Evolutionary conservation across 2,888 invertebrate genomes (phyloP).

Genomic region (Zhuqinia jingwanae): DNA sequence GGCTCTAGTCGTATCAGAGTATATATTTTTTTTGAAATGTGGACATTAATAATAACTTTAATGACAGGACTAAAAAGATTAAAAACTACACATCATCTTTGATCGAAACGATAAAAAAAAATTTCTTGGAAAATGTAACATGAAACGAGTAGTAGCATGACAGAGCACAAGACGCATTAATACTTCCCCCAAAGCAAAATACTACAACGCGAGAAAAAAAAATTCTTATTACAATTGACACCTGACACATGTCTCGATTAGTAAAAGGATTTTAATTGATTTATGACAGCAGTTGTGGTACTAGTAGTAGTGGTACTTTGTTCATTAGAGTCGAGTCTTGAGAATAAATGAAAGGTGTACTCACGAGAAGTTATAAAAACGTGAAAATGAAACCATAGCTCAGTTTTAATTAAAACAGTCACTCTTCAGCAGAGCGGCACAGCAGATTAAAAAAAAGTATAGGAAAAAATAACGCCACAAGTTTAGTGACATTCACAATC

Average conservation of each 20-base stretch:
- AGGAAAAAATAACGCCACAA: background rate
- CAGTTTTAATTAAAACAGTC: constrained; percentile 40
- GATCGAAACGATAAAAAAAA: background rate
- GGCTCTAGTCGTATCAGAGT: no score
- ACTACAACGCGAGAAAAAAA: no score
- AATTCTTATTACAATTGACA: constrained; percentile 26
- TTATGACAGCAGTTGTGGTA: constrained; percentile 1
- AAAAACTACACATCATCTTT: background rate
- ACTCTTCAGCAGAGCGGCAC: constrained; percentile 24
- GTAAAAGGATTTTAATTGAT: constrained; percentile 22
- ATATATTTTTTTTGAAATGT: no score
- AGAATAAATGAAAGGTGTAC: constrained; percentile 30
- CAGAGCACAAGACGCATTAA: background rate
- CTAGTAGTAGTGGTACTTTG: constrained; percentile 8
- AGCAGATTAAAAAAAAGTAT: background rate
- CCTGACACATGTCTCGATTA: constrained; percentile 28
- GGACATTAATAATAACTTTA: constrained; percentile 7
- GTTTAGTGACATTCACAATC: constrained; percentile 2
- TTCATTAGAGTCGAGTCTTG: constrained; percentile 34
- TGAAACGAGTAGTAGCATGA: background rate
- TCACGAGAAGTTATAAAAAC: background rate
- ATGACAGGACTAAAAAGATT: constrained; percentile 20
- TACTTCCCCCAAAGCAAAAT: no score
- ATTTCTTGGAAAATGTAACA: background rate
- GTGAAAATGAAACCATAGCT: background rate